Evolutionary conservation across 1,140 invertebrate species (phyloP).

Genomic region (Lepidurus couesii): DNA sequence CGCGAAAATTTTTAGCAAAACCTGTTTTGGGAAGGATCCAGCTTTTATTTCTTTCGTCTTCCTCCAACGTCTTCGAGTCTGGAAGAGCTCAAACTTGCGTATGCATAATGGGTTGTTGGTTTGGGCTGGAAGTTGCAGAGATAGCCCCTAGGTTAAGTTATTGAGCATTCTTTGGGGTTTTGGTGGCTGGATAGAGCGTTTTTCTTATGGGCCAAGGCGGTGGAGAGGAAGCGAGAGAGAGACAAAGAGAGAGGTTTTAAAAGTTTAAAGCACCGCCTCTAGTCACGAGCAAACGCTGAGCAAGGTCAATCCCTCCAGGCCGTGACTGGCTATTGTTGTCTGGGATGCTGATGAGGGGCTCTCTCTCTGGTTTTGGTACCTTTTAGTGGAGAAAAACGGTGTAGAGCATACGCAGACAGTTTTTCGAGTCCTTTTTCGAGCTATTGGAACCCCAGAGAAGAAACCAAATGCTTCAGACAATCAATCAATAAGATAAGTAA

Average conservation of each 20-base stretch:
- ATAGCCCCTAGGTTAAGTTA: not conserved
- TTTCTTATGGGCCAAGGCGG: not conserved
- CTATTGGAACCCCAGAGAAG: not conserved
- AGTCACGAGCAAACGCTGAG: conserved; percentile 13
- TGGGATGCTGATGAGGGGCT: conserved; percentile 7
- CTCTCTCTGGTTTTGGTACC: not conserved
- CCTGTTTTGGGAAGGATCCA: too few species aligned
- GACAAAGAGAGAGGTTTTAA: conserved; percentile 10
- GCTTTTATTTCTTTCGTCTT: not conserved
- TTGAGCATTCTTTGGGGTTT: not conserved
- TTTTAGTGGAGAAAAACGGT: too few species aligned
- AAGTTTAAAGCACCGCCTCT: conserved; percentile 14
- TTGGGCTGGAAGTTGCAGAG: not conserved
- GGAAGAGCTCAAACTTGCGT: not conserved
- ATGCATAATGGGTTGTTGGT: conserved; percentile 15
- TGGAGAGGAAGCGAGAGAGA: not conserved
- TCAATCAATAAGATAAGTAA: not conserved
- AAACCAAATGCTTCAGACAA: not conserved
- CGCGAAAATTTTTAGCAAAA: too few species aligned
- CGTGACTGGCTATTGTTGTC: conserved; percentile 10
- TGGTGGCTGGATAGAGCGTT: not conserved
- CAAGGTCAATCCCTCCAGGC: conserved; percentile 13
- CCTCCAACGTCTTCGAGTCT: not conserved
- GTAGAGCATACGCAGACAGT: too few species aligned
- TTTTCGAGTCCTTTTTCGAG: too few species aligned